Evolutionary conservation across 2,888 invertebrate genomes (phyloP).

Genomic region (Ormyrus thymus): DNA sequence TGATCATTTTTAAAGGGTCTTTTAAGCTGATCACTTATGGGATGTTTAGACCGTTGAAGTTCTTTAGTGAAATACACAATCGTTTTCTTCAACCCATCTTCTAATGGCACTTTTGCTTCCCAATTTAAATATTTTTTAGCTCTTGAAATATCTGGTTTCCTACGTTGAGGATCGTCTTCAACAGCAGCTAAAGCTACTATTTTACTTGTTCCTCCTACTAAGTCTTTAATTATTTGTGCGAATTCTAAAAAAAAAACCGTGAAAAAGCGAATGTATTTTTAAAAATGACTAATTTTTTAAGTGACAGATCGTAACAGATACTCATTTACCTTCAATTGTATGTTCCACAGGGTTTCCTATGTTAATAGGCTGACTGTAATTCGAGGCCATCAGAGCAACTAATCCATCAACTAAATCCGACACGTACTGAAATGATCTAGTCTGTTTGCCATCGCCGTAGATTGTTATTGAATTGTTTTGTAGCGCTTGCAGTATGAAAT

Average conservation of each 20-base stretch:
- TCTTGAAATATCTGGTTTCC: conserved; percentile 94
- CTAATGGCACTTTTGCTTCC: conserved; percentile 92
- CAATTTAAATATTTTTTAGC: conserved; percentile 91
- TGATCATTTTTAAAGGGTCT: conserved; percentile 53
- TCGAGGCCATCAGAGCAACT: conserved; percentile 93
- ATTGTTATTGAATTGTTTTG: conserved; percentile 95
- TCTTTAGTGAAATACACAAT: conserved; percentile 96
- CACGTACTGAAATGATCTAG: conserved; percentile 98
- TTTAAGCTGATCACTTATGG: conserved; percentile 75
- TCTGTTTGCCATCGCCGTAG: conserved; percentile 91
- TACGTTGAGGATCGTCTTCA: conserved; percentile 96
- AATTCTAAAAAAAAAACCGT: conserved; percentile 80
- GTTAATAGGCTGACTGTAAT: conserved; percentile 95
- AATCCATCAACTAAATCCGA: conserved; percentile 97
- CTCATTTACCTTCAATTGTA: conserved; percentile 86
- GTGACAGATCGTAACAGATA: not conserved
- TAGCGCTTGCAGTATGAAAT: conserved; percentile 97
- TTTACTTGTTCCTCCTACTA: conserved; percentile 90
- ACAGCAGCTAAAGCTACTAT: conserved; percentile 90
- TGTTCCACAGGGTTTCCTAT: conserved; percentile 99
- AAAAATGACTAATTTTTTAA: not conserved
- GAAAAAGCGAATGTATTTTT: not conserved
- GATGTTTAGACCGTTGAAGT: conserved; percentile 80
- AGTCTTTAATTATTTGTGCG: conserved; percentile 88
- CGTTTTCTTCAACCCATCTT: conserved; percentile 91